phyloP scores from a whole-genome alignment of 1,140 invertebrate species.

The Xylocopa sonorina region DNA sequence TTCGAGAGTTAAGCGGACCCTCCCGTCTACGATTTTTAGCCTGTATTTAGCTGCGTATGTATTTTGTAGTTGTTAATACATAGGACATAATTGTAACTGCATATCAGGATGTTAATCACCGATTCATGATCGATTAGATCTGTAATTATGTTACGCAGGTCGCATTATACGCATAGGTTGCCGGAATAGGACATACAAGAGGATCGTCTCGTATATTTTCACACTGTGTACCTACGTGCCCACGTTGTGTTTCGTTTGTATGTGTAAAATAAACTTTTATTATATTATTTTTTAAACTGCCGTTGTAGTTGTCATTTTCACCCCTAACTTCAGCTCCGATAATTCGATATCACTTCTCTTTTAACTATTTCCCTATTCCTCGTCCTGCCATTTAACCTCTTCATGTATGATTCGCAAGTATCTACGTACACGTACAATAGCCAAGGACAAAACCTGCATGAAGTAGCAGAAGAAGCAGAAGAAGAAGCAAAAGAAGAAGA shows the following conservation, averaged over 20 bases:
- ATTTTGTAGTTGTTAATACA: conserved; percentile 56
- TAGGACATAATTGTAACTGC: conserved; percentile 58
- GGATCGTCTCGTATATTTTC: conserved; percentile 26
- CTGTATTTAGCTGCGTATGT: conserved; percentile 48
- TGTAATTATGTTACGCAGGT: conserved; percentile 65
- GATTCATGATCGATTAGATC: conserved; percentile 60
- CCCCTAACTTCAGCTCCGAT: no score
- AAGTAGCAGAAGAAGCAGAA: neutral
- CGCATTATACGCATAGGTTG: conserved; percentile 36
- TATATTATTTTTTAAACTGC: conserved; percentile 66
- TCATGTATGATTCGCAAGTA: neutral
- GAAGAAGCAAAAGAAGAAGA: conserved; percentile 24
- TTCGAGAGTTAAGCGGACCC: neutral
- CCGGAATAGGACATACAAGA: conserved; percentile 28
- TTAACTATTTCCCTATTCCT: no score
- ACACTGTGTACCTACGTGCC: conserved; percentile 52
- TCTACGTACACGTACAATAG: no score
- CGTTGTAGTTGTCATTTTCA: conserved; percentile 14
- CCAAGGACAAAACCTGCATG: neutral
- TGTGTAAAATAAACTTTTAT: conserved; percentile 79
- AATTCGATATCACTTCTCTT: no score
- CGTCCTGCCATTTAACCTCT: no score
- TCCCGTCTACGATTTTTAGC: conserved; percentile 3
- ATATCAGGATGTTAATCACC: conserved; percentile 45
- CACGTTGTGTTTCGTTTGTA: conserved; percentile 71